Percentiles rank a stretch among this genome's conserved stretches.
phyloP scores from a whole-genome alignment of 2,888 invertebrate genomes.

The Elmis aenea region DNA sequence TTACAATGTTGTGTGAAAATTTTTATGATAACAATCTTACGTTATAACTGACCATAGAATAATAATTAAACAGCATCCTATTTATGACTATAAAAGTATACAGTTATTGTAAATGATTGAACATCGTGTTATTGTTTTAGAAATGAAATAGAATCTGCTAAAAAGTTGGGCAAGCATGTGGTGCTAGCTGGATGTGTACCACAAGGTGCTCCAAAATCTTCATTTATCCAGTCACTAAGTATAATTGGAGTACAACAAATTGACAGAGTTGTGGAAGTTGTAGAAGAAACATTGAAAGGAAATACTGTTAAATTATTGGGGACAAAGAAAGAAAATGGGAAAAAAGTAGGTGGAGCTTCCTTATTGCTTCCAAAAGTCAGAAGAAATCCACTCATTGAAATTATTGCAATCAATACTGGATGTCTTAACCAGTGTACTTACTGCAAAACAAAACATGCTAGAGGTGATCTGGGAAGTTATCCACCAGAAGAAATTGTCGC shows the following conservation, averaged over 20 bases:
- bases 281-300: slow-evolving; percentile 96
- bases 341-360: slow-evolving; percentile 82
- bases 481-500: slow-evolving; percentile 83
- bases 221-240: slow-evolving; percentile 71
- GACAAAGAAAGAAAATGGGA: slow-evolving; percentile 74
- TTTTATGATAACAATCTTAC: too few relatives aligned
- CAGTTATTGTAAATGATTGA: slow-evolving; percentile 4
- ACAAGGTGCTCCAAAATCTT: slow-evolving; percentile 79
- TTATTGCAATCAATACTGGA: slow-evolving; percentile 93
- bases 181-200: slow-evolving; percentile 98
- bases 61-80: too few relatives aligned
- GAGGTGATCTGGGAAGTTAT: slow-evolving; percentile 95
- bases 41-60: too few relatives aligned
- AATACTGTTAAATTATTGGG: slow-evolving; percentile 52
- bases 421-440: slow-evolving; percentile 98
- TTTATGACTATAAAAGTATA: too few relatives aligned
- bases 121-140: slow-evolving; percentile 42
- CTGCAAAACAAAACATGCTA: slow-evolving; percentile 96
- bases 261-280: slow-evolving; percentile 93
- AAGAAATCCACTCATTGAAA: slow-evolving; percentile 94
- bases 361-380: slow-evolving; percentile 89
- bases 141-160: slow-evolving; percentile 78
- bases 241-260: slow-evolving; percentile 99
- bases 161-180: slow-evolving; percentile 69
- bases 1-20: too few relatives aligned